Conservation (phyloP, 2,113 vertebrate genomes). For the Xenopus borealis region DNA sequence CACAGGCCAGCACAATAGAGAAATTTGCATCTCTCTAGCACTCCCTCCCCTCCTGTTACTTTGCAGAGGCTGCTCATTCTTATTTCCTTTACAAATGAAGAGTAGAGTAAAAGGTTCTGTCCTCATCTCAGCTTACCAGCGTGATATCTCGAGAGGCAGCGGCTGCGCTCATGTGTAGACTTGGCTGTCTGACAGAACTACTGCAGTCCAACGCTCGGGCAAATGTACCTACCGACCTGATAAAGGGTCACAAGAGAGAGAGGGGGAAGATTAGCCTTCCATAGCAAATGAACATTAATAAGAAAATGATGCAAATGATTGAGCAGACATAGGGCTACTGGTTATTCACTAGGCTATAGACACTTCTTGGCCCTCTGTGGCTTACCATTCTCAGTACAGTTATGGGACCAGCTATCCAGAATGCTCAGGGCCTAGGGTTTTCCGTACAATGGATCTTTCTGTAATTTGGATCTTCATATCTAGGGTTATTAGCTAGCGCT, state of each 20-base stretch:
- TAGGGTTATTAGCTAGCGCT: too few species aligned
- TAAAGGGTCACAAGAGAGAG: conserved; percentile 28
- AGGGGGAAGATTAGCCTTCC: neutral
- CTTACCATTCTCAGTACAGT: neutral
- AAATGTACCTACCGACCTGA: conserved; percentile 76
- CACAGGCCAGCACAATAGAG: neutral
- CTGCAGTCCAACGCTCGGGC: conserved; percentile 77
- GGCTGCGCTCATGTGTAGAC: conserved; percentile 78
- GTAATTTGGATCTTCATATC: too few species aligned
- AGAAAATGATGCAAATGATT: neutral
- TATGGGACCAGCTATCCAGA: too few species aligned
- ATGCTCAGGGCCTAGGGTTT: too few species aligned
- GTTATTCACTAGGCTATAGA: neutral
- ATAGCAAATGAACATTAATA: neutral
- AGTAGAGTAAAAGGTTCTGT: neutral
- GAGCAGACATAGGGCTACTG: neutral
- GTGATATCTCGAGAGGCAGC: conserved; percentile 79
- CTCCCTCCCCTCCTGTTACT: neutral
- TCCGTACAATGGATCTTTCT: too few species aligned
- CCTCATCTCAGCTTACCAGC: conserved; percentile 58
- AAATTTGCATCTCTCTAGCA: neutral
- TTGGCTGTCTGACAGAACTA: conserved; percentile 78
- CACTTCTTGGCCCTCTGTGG: neutral
- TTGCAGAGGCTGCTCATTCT: conserved; percentile 9
- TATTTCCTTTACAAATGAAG: neutral